Evolutionary conservation across 2,113 vertebrate species (phyloP).

Genomic region (Peromyscus maniculatus): DNA sequence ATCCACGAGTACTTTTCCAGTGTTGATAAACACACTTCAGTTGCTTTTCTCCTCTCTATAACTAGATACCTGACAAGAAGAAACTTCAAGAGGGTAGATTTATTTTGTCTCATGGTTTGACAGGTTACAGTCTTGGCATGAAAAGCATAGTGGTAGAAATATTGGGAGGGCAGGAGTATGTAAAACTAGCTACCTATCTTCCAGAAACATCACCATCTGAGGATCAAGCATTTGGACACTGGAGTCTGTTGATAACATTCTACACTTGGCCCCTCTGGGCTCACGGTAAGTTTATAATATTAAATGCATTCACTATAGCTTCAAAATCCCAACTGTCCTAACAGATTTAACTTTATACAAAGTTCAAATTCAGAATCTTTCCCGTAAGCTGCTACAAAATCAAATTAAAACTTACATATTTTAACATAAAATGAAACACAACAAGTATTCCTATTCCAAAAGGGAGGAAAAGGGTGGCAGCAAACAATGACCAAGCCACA

Average conservation of each 20-base stretch:
- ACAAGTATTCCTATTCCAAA: neutral
- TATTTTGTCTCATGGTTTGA: neutral
- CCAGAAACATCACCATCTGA: neutral
- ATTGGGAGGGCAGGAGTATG: neutral
- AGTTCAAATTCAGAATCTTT: neutral
- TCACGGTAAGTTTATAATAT: neutral
- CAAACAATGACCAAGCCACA: neutral
- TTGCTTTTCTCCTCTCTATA: neutral
- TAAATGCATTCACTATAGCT: neutral
- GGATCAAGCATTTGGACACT: neutral
- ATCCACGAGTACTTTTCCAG: neutral
- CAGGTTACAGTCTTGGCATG: neutral
- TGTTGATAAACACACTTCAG: neutral
- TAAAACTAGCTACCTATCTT: neutral
- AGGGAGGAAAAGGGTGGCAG: neutral
- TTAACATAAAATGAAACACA: neutral
- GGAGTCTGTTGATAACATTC: neutral
- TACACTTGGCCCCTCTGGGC: fast-evolving
- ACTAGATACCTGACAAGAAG: neutral
- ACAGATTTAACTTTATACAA: neutral
- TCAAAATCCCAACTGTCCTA: neutral
- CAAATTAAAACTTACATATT: neutral
- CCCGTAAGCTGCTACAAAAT: neutral
- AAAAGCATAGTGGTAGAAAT: neutral
- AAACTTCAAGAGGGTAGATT: neutral